Base-by-base conservation (phyloP, 2,888 invertebrate species). In the Drosophila pegasa region DNA sequence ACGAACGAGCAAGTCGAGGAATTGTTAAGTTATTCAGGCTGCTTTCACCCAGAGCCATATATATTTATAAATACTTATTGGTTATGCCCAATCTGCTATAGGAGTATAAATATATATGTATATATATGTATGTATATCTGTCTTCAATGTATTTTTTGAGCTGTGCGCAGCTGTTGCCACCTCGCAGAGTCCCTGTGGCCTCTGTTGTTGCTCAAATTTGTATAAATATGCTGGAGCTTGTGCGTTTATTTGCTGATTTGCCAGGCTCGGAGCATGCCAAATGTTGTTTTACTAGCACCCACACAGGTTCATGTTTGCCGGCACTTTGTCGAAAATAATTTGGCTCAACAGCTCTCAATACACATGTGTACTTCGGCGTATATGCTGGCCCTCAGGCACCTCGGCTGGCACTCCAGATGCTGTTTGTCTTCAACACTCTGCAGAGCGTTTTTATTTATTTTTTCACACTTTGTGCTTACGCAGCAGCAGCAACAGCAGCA, bases 271-370 rank as follows among this genome's bases (percentile, higher is more conserved):
- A 86, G 86, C 83, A 73, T 87, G 80, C 75, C 83, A 80, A 87
- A 87, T 86, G 81, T 77, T 87, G 76, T 68, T 78, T 73, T 67
- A 72, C 68, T 55, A 47, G 35, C 69, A 60, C 59, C 50, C 52
- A 69, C 52, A 38, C 55, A 58, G 25, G 45, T 27, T 59, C 48
- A 50, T 41, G 59, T 50, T 71, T 61, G 37, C 57, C 43, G 66
- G 57, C 74, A 78, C 75, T 84, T 84, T 72, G 77, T 78, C 78
- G 75, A 87, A 84, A 81, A 87, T 84, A 81, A 87, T 81, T 84
- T 84, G 71, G 60, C 70, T 70, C 56, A 80, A 64, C 71, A 77
- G 61, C 74, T 76, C 71, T 71, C 74, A 62, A 66, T 74, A 37
- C 59, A 31, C 62, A 58, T 64, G 40, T 65, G 33, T 50, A 27